Base-by-base conservation (phyloP, 2,113 vertebrate species). In the Entelurus aequoreus region DNA sequence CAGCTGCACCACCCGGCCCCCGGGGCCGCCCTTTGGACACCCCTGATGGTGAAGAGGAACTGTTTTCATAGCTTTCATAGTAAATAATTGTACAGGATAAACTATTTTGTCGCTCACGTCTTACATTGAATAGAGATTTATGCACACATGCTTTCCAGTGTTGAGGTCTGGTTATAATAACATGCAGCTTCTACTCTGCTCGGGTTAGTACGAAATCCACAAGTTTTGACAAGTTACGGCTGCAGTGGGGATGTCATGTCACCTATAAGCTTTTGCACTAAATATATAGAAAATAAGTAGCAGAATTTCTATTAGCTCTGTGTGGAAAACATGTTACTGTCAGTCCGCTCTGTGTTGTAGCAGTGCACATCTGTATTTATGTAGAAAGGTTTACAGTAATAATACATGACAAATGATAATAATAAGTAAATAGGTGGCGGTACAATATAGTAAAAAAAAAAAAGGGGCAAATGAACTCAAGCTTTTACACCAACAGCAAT, bases 401-500 rank as follows among this genome's bases (percentile, higher is more conserved):
- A 28, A 28, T 4, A 28, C 28, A 28, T 28, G 28, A 28, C 2
- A 28, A 28, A 28, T 28, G 16, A 56, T 60, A 21, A 35, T 35
- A 15, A 64, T 21, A 28, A 28, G 3, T 28, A 28, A 1, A 28
- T 28, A 28, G 28, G 4, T 28, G 28, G 28, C 2, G 28, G 4
- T 28, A 28, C 28, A 35, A 52, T 57, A 28, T 11, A 56, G 56
- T 54, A 66, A 59, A 54, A 59, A n/a, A 63, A 6, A 6, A 38
- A 38, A 38, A 38, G 70, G 46, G 66, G 38, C 68, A 56, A 36
- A 6, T 58, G 1, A 28, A 28, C 21, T 28, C 21, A 28, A 28
- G 21, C 28, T 28, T 71, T 55, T 55, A 71, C 74, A 75, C 65
- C 19, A 50, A 44, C 63, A 85, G 81, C 81, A 85, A 86, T 85